Evolutionary conservation across 2,113 vertebrate species (phyloP).

Genomic region (Cavia aperea): DNA sequence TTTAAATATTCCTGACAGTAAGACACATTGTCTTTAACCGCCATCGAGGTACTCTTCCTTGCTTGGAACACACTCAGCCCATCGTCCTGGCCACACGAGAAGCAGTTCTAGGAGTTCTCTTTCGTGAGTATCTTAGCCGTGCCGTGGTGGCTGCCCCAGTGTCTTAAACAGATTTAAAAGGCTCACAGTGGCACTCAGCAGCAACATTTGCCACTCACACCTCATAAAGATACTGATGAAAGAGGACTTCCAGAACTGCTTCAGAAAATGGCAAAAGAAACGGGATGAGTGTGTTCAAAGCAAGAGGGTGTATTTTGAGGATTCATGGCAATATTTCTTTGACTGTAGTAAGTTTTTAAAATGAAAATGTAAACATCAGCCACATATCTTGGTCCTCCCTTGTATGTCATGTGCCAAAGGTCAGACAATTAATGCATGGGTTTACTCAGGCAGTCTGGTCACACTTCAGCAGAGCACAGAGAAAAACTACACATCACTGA

Average conservation of each 20-base stretch:
- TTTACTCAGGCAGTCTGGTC: background rate
- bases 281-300: background rate
- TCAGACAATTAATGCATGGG: background rate
- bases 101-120: background rate
- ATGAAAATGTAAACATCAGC: background rate
- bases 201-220: background rate
- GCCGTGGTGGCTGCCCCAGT: background rate
- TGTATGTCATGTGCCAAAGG: background rate
- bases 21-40: background rate
- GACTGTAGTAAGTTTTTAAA: background rate
- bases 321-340: background rate
- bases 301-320: background rate
- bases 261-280: background rate
- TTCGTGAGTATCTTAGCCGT: background rate
- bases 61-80: background rate
- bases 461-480: background rate
- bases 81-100: background rate
- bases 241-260: background rate
- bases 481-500: background rate
- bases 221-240: background rate
- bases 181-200: background rate
- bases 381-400: background rate
- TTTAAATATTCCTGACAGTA: background rate
- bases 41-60: background rate
- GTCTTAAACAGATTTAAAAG: background rate